Percentiles rank a stretch among this genome's conserved stretches.
Evolutionary conservation across 2,888 invertebrate genomes (phyloP).

Genomic region (Smittia aterrima): DNA sequence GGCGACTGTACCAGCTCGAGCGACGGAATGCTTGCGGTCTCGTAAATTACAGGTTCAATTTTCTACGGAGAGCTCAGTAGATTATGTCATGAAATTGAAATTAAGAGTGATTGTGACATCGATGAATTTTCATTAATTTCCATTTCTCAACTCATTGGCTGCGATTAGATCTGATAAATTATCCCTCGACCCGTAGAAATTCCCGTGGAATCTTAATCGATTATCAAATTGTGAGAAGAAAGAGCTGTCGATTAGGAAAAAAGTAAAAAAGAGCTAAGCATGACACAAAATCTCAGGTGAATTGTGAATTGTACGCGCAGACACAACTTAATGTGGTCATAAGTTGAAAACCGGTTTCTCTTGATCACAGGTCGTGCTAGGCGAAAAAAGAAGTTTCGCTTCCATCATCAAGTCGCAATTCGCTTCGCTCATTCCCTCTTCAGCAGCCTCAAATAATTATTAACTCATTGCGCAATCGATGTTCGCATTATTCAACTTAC

Average conservation of each 20-base stretch:
- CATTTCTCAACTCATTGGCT: conserved; percentile 9
- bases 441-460: conserved; percentile 17
- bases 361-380: background rate
- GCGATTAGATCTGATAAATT: background rate
- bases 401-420: conserved; percentile 11
- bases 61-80: background rate
- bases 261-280: background rate
- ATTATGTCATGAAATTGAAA: conserved; percentile 32
- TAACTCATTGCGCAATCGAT: conserved; percentile 22
- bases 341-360: conserved; percentile 5
- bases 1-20: background rate
- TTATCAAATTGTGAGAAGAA: background rate
- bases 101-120: conserved; percentile 25
- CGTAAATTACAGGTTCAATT: background rate
- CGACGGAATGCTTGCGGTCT: background rate
- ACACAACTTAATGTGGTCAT: conserved; percentile 13
- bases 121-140: background rate
- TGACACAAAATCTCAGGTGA: background rate
- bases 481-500: conserved; percentile 14
- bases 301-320: conserved; percentile 9
- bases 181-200: background rate
- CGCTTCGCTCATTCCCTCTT: background rate
- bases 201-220: background rate
- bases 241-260: background rate
- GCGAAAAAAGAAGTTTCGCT: background rate